Evolutionary conservation across 1,140 invertebrate species (phyloP).

Genomic region (Patella vulgata): DNA sequence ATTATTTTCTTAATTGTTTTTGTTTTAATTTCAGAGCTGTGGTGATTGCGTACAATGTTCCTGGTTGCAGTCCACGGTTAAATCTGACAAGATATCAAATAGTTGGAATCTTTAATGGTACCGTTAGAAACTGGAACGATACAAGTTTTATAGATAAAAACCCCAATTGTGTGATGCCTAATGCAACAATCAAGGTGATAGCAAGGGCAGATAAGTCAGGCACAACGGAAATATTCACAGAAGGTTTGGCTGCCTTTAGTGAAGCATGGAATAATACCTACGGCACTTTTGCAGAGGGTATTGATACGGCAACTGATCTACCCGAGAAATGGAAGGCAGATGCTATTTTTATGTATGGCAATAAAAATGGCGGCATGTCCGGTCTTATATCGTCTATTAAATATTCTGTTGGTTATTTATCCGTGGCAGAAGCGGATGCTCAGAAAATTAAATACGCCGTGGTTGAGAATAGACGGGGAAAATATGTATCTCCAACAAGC

Average conservation of each 20-base stretch:
- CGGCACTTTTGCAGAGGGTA: slow-evolving; percentile 38
- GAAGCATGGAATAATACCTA: slow-evolving; percentile 32
- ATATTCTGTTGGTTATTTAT: slow-evolving; percentile 48
- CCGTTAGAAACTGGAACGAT: slow-evolving; percentile 38
- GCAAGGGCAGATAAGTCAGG: slow-evolving; percentile 46
- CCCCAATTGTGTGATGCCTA: slow-evolving; percentile 27
- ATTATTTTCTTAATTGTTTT: too few species aligned
- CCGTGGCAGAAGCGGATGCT: slow-evolving; percentile 23
- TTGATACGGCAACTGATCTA: slow-evolving; percentile 1
- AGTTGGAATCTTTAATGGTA: slow-evolving; percentile 49
- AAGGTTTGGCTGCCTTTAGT: slow-evolving; percentile 34
- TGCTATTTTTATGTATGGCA: slow-evolving; percentile 35
- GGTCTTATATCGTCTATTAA: slow-evolving; percentile 36
- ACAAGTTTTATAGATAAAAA: slow-evolving; percentile 27
- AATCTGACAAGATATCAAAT: slow-evolving; percentile 36
- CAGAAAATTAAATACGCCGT: slow-evolving; percentile 29
- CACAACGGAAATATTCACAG: slow-evolving; percentile 48
- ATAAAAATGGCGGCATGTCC: slow-evolving; percentile 40
- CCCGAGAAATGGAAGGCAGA: slow-evolving; percentile 31
- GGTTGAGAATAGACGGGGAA: slow-evolving; percentile 38
- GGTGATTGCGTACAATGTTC: slow-evolving; percentile 36
- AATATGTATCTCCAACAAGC: slow-evolving; percentile 16
- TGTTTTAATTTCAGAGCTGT: slow-evolving; percentile 31
- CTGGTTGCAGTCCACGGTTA: slow-evolving; percentile 9
- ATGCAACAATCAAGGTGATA: slow-evolving; percentile 36